Evolutionary conservation across 2,888 invertebrate species (phyloP), one percentile per base, ranked within the genome.

Genomic region (Tenthredo mesomela): DNA sequence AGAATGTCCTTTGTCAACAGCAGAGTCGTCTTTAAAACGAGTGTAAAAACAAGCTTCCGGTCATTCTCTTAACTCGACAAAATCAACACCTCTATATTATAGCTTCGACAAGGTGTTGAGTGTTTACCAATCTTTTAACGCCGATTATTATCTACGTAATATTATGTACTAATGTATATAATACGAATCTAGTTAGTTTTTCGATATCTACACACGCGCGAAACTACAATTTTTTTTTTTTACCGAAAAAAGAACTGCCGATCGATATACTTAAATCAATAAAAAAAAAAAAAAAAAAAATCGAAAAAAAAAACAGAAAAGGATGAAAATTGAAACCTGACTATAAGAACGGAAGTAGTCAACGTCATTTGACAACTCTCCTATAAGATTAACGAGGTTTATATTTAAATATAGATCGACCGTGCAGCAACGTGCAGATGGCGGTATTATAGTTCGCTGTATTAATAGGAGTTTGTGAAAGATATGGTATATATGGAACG

Each of bases 321-420:
- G 12, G 29, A 70, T 1, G 37, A 70, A 70, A 40, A 37, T 37
- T 37, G 12, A 61, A 40, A 73, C 21, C 43, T 43, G 71, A 43
- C 9, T 29, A 47, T 47, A 18, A 18, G 9, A 50, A 33, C 78
- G 78, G 78, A 80, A 80, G 61, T 58, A 61, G 37, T 21, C 40
- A 40, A 33, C 80, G 61, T 58, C 80, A 37, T 80, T 61, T 58
- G 80, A 80, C 80, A 58, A 61, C 10, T 58, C 21, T n/a, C 9
- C 12, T 37, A 40, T 12, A 40, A 58, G 80, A 80, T 80, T 80
- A 80, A 80, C 80, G 61, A 80, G 33, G 40, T 80, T 80, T 61
- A 50, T 7, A 33, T 61, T 37, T 61, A 61, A 80, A 80, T 80
- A 80, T 80, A 80, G 58, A 61, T 40, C 40, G 15, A 40, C 80